A percentile compares a stretch with the other conserved stretches of the same genome.
phyloP scores from a whole-genome alignment of 2,797 vertebrate genomes.

The Characodon lateralis region DNA sequence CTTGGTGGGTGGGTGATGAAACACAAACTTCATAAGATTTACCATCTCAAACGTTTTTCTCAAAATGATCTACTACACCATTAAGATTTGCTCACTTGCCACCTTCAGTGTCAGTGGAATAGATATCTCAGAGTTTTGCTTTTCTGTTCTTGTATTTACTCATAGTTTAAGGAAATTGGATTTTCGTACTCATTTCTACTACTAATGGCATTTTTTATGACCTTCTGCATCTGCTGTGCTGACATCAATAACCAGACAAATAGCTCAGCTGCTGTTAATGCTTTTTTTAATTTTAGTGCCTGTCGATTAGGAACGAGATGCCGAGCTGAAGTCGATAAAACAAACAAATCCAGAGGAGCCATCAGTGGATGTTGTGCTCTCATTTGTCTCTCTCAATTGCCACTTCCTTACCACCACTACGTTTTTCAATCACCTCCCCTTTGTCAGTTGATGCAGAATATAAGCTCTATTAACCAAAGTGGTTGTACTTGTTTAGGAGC shows the following conservation, averaged over 20 bases:
- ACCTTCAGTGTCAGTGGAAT: not conserved
- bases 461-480: slow-evolving; percentile 29
- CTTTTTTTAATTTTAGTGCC: not conserved
- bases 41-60: too few relatives aligned
- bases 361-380: not conserved
- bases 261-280: not conserved
- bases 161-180: not conserved
- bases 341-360: slow-evolving; percentile 10
- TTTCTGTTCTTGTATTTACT: not conserved
- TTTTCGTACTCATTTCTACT: not conserved
- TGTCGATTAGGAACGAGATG: slow-evolving; percentile 27
- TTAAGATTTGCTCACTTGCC: too few relatives aligned
- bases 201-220: not conserved
- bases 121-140: not conserved
- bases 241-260: not conserved
- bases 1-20: too few relatives aligned
- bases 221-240: not conserved
- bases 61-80: too few relatives aligned
- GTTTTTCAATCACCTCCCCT: not conserved
- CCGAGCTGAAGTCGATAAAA: slow-evolving; percentile 22
- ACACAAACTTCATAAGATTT: too few relatives aligned
- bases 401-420: not conserved
- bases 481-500: slow-evolving; percentile 3
- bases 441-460: slow-evolving; percentile 14
- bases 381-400: slow-evolving; percentile 27